Conservation (phyloP, 2,113 vertebrate genomes). For the Dicerorhinus sumatrensis region DNA sequence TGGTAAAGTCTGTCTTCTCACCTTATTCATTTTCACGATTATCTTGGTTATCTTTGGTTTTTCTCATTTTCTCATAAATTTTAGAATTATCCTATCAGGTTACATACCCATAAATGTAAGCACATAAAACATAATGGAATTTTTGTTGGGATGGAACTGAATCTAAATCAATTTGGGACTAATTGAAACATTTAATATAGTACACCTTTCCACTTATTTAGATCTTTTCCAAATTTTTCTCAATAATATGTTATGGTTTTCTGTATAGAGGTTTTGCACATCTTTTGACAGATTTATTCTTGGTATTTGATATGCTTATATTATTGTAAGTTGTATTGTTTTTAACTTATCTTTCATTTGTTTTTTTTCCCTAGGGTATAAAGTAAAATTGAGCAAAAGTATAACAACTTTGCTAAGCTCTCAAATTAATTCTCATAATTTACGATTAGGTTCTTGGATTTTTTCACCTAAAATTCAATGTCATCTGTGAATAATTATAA, state of each 20-base stretch:
- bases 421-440: slow-evolving; percentile 14
- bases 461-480: neutral
- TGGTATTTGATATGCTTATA: neutral
- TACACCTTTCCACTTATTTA: neutral
- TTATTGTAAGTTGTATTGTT: neutral
- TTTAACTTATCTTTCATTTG: neutral
- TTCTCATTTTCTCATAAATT: neutral
- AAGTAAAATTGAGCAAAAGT: neutral
- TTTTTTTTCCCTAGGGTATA: neutral
- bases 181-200: neutral
- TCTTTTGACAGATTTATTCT: too few species aligned
- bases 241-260: too few species aligned
- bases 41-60: neutral
- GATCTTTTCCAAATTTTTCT: too few species aligned
- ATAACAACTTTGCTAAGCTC: neutral
- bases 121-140: neutral
- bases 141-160: neutral
- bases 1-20: neutral
- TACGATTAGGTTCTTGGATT: neutral
- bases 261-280: too few species aligned
- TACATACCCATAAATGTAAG: neutral
- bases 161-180: neutral
- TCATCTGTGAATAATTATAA: neutral
- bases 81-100: neutral
- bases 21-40: neutral